Evolutionary conservation across 2,888 invertebrate genomes (phyloP), one percentile per base, ranked within the genome.

Genomic region (Orchestes rusci): DNA sequence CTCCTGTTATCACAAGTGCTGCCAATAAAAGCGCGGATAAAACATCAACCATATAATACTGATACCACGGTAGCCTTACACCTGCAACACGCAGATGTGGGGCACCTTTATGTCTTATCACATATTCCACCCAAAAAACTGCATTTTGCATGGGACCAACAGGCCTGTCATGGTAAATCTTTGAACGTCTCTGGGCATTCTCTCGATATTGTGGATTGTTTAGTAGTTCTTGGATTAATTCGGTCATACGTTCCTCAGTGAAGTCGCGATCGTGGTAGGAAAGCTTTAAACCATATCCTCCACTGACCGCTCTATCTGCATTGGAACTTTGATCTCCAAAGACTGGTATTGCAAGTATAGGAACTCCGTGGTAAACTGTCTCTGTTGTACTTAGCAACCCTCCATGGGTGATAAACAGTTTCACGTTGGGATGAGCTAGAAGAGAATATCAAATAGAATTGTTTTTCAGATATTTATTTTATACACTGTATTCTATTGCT

Each of bases 311-410:
- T 7, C 63, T 63, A 1, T 59, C 65, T 61, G 73, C 70, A 47
- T 75, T 75, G 15, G 69, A 50, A 37, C 66, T 63, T 55, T 75
- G 75, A 59, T 76, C 75, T 0, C 65, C 70, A 44, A 70, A 70
- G 13, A 75, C 61, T 1, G 75, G 39, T 12, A 39, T 39, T 10
- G 39, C 39, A 13, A 39, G 15, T 12, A 39, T 39, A 4, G 39
- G 39, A 12, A 39, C 39, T n/a, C 39, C 39, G 15, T 39, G 30
- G 20, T 39, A 39, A 4, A 39, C 32, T 10, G 39, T 39, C 32
- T 39, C 39, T 7, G 32, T 39, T n/a, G 31, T 39, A 17, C 39
- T 39, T n/a, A 39, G 32, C 18, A 39, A 17, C 12, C 39, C 39
- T 3, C 39, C 39, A 39, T 39, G 39, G 13, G 39, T 39, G 32